phyloP scores from a whole-genome alignment of 2,113 vertebrate species.

The Phyllostomus discolor region DNA sequence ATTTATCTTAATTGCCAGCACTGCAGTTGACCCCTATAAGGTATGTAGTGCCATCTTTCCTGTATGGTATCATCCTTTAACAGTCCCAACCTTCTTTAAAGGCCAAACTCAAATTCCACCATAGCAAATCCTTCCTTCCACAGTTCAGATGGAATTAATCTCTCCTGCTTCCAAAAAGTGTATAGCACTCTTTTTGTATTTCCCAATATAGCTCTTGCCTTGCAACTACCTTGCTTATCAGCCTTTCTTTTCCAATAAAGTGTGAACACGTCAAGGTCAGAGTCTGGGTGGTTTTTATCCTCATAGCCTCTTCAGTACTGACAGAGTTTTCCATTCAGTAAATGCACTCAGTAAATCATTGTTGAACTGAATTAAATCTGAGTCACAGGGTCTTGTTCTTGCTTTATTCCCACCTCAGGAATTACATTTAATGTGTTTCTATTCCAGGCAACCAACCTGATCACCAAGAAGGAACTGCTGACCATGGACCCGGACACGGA shows the following conservation, averaged over 20 bases:
- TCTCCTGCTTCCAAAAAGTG: neutral
- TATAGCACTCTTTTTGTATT: neutral
- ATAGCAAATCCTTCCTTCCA: neutral
- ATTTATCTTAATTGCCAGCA: neutral
- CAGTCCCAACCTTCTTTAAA: neutral
- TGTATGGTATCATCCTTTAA: neutral
- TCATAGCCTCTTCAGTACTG: neutral
- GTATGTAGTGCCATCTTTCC: neutral
- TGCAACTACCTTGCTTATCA: neutral
- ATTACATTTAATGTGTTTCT: conserved; percentile 70
- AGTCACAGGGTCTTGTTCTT: conserved; percentile 52
- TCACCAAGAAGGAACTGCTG: conserved; percentile 96
- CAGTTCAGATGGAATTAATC: neutral
- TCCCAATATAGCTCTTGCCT: neutral
- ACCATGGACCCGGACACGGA: conserved; percentile 93
- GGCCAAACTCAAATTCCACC: neutral
- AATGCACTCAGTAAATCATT: conserved; percentile 52
- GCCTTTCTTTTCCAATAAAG: neutral
- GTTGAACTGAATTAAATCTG: conserved; percentile 54
- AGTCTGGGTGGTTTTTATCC: neutral
- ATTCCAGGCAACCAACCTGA: conserved; percentile 91
- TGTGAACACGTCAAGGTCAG: neutral
- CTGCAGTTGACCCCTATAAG: neutral
- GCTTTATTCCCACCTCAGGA: conserved; percentile 53
- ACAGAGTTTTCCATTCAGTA: neutral